Conservation (phyloP, 2,888 invertebrate species). For the Teinopalpus imperialis region DNA sequence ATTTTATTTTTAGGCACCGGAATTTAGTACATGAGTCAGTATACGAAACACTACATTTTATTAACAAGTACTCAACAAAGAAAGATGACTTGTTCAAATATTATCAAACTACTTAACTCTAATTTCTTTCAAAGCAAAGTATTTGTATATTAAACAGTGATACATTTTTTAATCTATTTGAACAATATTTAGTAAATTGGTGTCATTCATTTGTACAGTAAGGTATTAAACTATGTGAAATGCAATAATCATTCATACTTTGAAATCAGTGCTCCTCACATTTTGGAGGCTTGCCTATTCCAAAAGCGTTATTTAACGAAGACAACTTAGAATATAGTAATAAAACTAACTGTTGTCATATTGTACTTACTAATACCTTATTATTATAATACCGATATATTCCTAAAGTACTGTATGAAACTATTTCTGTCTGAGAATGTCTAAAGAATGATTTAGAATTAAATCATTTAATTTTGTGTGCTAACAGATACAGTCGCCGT, state of each 20-base stretch:
- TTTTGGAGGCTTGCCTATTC: conserved; percentile 12
- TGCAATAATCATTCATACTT: neutral
- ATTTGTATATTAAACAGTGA: neutral
- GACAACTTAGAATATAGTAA: neutral
- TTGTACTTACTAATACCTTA: no score
- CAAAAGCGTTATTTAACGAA: conserved; percentile 1
- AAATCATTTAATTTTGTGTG: no score
- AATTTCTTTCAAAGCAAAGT: neutral
- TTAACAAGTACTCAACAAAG: no score
- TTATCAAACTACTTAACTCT: no score
- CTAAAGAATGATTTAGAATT: no score
- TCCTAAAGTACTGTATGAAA: no score
- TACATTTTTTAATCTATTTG: neutral
- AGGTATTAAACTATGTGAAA: neutral
- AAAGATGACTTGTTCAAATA: no score
- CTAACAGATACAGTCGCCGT: no score
- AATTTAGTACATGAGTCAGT: neutral
- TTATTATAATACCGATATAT: no score
- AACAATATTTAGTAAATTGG: neutral
- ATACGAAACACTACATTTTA: no score
- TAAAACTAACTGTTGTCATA: no score
- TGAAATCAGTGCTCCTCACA: neutral
- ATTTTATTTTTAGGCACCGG: conserved; percentile 6
- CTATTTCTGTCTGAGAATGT: no score
- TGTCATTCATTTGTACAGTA: conserved; percentile 2